Evolutionary conservation across 2,113 vertebrate genomes (phyloP).

Genomic region (Malurus melanocephalus): DNA sequence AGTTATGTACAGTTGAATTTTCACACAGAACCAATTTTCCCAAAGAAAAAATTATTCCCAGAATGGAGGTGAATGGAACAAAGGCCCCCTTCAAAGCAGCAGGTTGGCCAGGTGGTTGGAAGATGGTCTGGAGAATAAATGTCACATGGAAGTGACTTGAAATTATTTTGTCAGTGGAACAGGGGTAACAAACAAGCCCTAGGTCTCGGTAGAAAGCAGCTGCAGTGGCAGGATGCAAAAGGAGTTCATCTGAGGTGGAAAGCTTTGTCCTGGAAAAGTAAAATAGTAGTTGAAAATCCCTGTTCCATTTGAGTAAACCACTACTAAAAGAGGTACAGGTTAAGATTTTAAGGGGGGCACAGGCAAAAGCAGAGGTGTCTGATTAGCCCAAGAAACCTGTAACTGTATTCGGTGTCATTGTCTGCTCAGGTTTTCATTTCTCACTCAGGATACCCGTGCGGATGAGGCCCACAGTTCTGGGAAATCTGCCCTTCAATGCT

Average conservation of each 20-base stretch:
- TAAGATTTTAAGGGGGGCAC: background rate
- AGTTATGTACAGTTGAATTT: background rate
- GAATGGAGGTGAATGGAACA: background rate
- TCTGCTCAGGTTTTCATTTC: background rate
- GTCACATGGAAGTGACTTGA: background rate
- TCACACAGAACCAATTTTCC: background rate
- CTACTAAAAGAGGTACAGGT: background rate
- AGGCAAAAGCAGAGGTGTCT: background rate
- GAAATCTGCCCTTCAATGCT: slow-evolving; percentile 39
- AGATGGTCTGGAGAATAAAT: background rate
- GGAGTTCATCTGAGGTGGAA: background rate
- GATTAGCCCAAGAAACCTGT: background rate
- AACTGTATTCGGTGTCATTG: background rate
- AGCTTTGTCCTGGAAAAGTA: background rate
- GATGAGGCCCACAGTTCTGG: background rate
- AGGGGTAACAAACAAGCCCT: background rate
- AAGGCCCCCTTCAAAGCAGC: background rate
- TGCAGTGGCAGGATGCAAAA: background rate
- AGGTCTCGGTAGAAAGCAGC: background rate
- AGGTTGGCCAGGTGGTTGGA: background rate
- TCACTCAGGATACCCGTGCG: background rate
- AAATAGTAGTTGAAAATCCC: background rate
- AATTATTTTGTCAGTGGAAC: background rate
- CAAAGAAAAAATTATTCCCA: background rate
- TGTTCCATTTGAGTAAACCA: background rate